Evolutionary conservation across 53 echinoderm and acorn worm genomes (phyloP), one percentile per base, ranked within the genome.

Genomic region (Crossaster papposus): DNA sequence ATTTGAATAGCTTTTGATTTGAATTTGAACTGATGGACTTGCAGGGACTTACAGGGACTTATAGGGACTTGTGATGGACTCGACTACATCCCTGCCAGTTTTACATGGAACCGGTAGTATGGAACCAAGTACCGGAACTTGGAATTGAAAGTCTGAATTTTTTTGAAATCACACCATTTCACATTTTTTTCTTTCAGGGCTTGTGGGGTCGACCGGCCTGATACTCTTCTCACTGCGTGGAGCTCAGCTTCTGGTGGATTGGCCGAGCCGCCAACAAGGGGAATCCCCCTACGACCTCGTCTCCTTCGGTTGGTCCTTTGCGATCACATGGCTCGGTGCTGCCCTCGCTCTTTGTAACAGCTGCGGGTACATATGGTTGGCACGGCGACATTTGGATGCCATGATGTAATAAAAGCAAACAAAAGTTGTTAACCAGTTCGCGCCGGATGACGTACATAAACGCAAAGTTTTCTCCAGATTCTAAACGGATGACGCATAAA

Each of bases 391-490:
- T 11, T 29, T 62, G n/a, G 87, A 77, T 76, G 38, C 77, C 35
- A 87, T 87, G 87, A 87, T 87, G 87, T 87, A 38, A 87, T 75
- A n/a, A n/a, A n/a, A n/a, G n/a, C n/a, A n/a, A n/a, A n/a, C n/a
- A n/a, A n/a, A n/a, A n/a, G n/a, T n/a, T n/a, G n/a, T n/a, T n/a
- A n/a, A n/a, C n/a, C n/a, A n/a, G n/a, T n/a, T n/a, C n/a, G n/a
- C n/a, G n/a, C n/a, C n/a, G n/a, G n/a, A n/a, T n/a, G n/a, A n/a
- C n/a, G n/a, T n/a, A n/a, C n/a, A n/a, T n/a, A n/a, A n/a, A n/a
- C n/a, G n/a, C n/a, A n/a, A n/a, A n/a, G n/a, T n/a, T n/a, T n/a
- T n/a, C n/a, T n/a, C n/a, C n/a, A n/a, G n/a, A n/a, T n/a, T n/a
- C n/a, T n/a, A n/a, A n/a, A n/a, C n/a, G n/a, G n/a, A n/a, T n/a